These are phyloP conservation scores for Zaprionus africanus DNA, from an alignment of 1,140 invertebrate genomes.

Conservation along the genomic window DNA sequence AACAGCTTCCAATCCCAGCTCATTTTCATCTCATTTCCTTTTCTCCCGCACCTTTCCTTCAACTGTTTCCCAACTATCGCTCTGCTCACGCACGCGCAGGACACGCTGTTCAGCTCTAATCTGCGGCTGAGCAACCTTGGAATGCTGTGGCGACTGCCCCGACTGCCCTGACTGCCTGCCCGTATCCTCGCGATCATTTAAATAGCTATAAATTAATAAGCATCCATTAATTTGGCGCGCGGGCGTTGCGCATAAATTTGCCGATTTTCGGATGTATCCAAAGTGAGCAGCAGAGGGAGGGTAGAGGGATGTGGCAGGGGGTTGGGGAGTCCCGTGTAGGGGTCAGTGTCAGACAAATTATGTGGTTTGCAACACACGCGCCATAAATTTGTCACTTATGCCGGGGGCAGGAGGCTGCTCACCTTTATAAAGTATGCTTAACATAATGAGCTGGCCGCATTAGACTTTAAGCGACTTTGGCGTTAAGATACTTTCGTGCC, in stretches of 20 bases:
- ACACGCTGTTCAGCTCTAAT: conserved; percentile 20
- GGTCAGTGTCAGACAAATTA: conserved; percentile 77
- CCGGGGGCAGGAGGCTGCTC: conserved; percentile 19
- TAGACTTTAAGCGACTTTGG: conserved; percentile 26
- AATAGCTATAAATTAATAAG: conserved; percentile 83
- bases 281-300: conserved; percentile 22
- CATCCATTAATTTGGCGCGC: conserved; percentile 80
- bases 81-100: background rate
- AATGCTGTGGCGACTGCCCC: conserved; percentile 38
- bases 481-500: conserved; percentile 1
- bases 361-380: conserved; percentile 79
- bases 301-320: background rate
- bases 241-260: conserved; percentile 78
- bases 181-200: conserved; percentile 75
- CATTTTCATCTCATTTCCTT: background rate
- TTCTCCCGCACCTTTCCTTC: too few species aligned
- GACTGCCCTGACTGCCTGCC: background rate
- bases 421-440: conserved; percentile 31
- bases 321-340: conserved; percentile 15
- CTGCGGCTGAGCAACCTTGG: conserved; percentile 30
- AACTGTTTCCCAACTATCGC: background rate
- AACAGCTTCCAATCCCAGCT: background rate
- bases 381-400: conserved; percentile 82
- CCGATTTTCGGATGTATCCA: conserved; percentile 61
- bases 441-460: conserved; percentile 46